Percentiles rank a stretch among this genome's conserved stretches.
Evolutionary conservation across 1,140 invertebrate genomes (phyloP).

Genomic region (Mya arenaria): DNA sequence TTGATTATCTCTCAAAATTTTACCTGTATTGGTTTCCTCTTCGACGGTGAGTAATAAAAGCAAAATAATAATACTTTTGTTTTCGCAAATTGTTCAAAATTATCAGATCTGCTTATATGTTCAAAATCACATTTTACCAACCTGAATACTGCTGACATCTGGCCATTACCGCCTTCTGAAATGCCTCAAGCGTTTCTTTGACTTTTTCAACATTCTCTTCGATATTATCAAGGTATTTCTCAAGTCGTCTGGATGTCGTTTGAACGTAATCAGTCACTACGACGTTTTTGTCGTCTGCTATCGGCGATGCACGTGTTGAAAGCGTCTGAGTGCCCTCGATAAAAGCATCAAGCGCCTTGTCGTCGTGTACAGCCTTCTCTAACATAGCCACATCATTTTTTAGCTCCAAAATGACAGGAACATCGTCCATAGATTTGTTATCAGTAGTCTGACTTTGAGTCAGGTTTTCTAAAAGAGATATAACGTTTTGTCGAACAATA

Average conservation of each 20-base stretch:
- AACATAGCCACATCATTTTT: neutral
- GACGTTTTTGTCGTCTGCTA: neutral
- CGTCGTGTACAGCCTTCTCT: neutral
- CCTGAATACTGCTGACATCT: conserved; percentile 29
- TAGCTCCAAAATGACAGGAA: neutral
- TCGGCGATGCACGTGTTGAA: neutral
- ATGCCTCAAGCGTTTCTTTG: neutral
- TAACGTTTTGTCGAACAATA: too few relatives aligned
- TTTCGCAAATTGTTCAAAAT: too few relatives aligned
- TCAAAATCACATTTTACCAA: too few relatives aligned
- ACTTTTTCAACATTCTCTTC: neutral
- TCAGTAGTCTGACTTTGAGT: too few relatives aligned
- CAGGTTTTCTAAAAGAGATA: too few relatives aligned
- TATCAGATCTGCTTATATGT: too few relatives aligned
- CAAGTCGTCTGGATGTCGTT: neutral
- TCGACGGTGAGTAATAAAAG: too few relatives aligned
- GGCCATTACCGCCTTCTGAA: neutral
- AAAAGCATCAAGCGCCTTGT: neutral
- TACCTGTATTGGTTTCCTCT: too few relatives aligned
- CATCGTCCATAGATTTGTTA: neutral
- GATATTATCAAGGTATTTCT: neutral
- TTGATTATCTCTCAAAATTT: too few relatives aligned
- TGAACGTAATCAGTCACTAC: conserved; percentile 14
- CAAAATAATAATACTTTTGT: too few relatives aligned
- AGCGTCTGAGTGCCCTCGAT: conserved; percentile 2